Evolutionary conservation across 2,113 vertebrate genomes (phyloP).

Genomic region (Gila orcuttii): DNA sequence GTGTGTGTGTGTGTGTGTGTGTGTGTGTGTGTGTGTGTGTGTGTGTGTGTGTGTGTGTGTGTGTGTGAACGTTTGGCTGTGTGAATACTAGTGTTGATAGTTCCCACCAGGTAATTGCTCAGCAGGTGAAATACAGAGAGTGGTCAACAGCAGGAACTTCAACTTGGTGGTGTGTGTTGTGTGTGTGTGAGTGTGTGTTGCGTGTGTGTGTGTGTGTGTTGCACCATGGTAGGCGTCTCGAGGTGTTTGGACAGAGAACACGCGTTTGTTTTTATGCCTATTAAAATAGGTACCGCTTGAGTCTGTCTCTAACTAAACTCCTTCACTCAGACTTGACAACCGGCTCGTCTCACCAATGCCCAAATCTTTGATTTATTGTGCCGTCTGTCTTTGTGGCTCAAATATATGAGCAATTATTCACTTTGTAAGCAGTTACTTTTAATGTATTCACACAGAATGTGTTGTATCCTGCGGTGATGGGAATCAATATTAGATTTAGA

Average conservation of each 20-base stretch:
- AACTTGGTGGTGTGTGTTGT: not conserved
- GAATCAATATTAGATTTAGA: slow-evolving; percentile 26
- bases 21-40: no score
- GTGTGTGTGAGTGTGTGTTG: not conserved
- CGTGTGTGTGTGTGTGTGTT: not conserved
- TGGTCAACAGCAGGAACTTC: slow-evolving; percentile 34
- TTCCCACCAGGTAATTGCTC: slow-evolving; percentile 53
- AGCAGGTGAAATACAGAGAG: slow-evolving; percentile 42
- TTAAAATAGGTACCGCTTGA: slow-evolving; percentile 10
- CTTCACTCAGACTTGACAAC: slow-evolving; percentile 28
- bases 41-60: not conserved
- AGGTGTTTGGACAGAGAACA: not conserved
- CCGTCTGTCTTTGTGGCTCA: slow-evolving; percentile 4
- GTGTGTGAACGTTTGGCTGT: not conserved
- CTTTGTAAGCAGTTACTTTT: slow-evolving; percentile 19
- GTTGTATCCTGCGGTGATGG: slow-evolving; percentile 18
- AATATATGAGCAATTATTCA: slow-evolving; percentile 16
- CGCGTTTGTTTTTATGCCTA: slow-evolving; percentile 23
- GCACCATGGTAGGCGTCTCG: not conserved
- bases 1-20: not conserved
- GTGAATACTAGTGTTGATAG: slow-evolving; percentile 32
- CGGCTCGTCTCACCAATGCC: not conserved
- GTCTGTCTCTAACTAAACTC: not conserved
- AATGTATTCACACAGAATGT: slow-evolving; percentile 35
- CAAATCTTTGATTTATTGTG: not conserved